These are phyloP conservation scores for Aphis craccivora DNA, from an alignment of 1,140 invertebrate genomes.

Conservation along the genomic window DNA sequence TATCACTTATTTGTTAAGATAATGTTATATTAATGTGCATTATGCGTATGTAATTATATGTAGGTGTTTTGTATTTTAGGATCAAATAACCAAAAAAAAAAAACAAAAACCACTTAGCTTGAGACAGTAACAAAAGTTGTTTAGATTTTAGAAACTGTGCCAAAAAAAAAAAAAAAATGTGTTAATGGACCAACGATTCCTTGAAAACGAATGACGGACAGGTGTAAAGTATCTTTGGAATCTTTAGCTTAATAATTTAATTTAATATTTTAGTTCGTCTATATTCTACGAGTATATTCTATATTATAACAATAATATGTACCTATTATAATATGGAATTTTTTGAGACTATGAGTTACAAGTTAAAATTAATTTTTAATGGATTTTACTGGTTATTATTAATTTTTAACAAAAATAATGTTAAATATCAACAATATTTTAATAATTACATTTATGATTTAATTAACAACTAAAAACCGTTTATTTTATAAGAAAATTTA, in stretches of 20 bases:
- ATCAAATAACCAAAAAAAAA: not conserved
- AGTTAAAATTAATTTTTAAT: not conserved
- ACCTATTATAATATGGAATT: too few relatives aligned
- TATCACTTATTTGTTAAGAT: not conserved
- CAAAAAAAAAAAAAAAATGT: conserved; percentile 12
- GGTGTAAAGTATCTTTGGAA: not conserved
- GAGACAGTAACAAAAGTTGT: not conserved
- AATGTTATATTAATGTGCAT: not conserved
- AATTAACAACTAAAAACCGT: not conserved
- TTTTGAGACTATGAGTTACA: not conserved
- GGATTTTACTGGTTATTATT: not conserved
- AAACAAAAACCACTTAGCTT: not conserved
- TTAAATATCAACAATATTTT: not conserved
- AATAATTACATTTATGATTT: not conserved
- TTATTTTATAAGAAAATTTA: not conserved
- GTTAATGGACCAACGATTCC: not conserved
- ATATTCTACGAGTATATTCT: too few relatives aligned
- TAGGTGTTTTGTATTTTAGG: not conserved
- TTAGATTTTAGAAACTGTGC: not conserved
- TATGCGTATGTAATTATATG: not conserved
- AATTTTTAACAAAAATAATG: not conserved
- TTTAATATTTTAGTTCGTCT: not conserved
- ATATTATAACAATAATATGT: too few relatives aligned
- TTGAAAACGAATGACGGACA: not conserved
- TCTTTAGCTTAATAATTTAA: not conserved